Conservation (phyloP, 2,797 vertebrate genomes). For the Sebastes hubbsi region DNA sequence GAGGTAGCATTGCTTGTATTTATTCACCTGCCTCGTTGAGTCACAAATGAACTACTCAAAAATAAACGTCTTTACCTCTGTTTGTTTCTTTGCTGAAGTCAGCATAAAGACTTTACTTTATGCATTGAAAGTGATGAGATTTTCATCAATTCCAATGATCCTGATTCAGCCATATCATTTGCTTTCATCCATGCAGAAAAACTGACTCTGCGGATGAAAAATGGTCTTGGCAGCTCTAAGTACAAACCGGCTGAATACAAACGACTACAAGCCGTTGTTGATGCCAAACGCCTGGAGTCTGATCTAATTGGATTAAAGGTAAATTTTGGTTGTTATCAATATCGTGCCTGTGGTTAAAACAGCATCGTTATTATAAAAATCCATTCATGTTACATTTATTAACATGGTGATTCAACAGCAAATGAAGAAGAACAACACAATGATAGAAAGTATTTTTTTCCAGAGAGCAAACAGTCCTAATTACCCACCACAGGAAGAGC, state of each 20-base stretch:
- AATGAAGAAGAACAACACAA: constrained; percentile 22
- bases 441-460: not conserved
- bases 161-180: constrained; percentile 63
- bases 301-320: constrained; percentile 88
- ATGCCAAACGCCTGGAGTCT: constrained; percentile 83
- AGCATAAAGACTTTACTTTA: constrained; percentile 53
- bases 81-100: constrained; percentile 48
- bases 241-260: constrained; percentile 88
- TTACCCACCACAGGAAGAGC: constrained; percentile 19
- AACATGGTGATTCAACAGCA: constrained; percentile 19
- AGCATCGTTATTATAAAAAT: constrained; percentile 24
- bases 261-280: constrained; percentile 82
- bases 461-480: constrained; percentile 14
- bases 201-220: constrained; percentile 76
- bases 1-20: constrained; percentile 54
- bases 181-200: constrained; percentile 80
- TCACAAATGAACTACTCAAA: constrained; percentile 57
- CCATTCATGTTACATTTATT: constrained; percentile 25
- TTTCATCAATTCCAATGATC: constrained; percentile 46
- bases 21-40: constrained; percentile 64
- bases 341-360: constrained; percentile 26
- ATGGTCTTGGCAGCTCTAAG: constrained; percentile 79
- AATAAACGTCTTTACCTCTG: constrained; percentile 32
- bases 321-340: constrained; percentile 42
- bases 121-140: constrained; percentile 47